These are phyloP conservation scores for Zaprionus lineosus DNA, from an alignment of 2,888 invertebrate genomes.

Conservation along the genomic window DNA sequence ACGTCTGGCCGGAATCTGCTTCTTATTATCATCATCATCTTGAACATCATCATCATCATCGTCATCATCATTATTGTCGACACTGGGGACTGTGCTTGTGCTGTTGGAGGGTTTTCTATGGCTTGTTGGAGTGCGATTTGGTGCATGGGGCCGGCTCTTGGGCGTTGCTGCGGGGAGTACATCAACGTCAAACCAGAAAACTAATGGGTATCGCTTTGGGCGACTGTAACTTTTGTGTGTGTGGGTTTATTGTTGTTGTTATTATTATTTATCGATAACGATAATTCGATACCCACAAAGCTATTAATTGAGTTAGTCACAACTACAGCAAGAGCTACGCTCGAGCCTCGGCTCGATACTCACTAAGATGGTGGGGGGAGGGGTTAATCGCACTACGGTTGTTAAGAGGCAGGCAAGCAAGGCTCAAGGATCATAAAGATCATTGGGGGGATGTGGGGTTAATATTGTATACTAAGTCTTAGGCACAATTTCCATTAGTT, in stretches of 20 bases:
- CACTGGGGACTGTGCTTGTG: constrained; percentile 27
- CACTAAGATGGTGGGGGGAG: too few species aligned
- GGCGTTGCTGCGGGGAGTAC: constrained; percentile 54
- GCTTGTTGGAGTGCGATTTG: constrained; percentile 57
- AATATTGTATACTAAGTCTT: too few species aligned
- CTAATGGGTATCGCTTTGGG: constrained; percentile 17
- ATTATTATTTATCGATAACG: not conserved
- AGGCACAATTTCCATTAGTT: not conserved
- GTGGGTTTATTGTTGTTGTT: constrained; percentile 1
- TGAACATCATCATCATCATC: constrained; percentile 1
- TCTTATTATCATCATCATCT: constrained; percentile 11
- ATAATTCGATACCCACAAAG: too few species aligned
- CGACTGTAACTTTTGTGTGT: constrained; percentile 29
- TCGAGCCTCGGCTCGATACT: not conserved
- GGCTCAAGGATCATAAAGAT: not conserved
- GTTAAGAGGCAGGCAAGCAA: not conserved
- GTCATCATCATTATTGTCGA: constrained; percentile 10
- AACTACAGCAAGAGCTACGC: not conserved
- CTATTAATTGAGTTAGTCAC: not conserved
- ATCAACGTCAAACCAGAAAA: constrained; percentile 59
- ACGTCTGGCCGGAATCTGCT: constrained; percentile 37
- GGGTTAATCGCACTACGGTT: too few species aligned
- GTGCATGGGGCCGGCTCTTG: constrained; percentile 60
- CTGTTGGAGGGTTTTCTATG: constrained; percentile 37
- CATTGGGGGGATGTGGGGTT: not conserved